Percentiles rank a stretch among this genome's conserved stretches.
phyloP scores from a whole-genome alignment of 2,797 vertebrate species.

The Taeniopygia guttata region DNA sequence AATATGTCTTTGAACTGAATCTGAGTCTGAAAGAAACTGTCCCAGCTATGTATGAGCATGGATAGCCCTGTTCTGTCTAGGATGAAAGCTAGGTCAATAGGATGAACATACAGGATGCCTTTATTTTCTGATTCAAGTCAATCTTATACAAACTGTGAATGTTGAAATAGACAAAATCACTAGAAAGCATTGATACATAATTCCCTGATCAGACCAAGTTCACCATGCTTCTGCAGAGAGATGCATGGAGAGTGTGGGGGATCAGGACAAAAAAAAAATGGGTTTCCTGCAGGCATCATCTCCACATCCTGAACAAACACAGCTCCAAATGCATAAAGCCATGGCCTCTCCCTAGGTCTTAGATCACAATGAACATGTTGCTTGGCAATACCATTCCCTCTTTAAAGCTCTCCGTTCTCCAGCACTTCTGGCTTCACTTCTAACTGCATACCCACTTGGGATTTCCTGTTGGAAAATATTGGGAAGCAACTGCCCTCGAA shows the following conservation, averaged over 20 bases:
- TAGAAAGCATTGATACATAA: not conserved
- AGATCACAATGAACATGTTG: not conserved
- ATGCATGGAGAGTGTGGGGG: not conserved
- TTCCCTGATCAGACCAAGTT: not conserved
- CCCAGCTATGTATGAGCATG: not conserved
- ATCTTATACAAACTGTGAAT: not conserved
- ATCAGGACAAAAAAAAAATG: no score
- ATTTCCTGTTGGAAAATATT: not conserved
- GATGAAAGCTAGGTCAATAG: not conserved
- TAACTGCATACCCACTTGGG: not conserved
- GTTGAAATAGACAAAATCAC: not conserved
- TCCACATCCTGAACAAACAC: not conserved
- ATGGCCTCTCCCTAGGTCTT: not conserved
- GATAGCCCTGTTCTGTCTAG: not conserved
- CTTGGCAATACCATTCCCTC: not conserved
- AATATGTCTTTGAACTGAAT: not conserved
- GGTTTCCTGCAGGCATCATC: not conserved
- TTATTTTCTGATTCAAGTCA: not conserved
- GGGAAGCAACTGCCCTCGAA: not conserved
- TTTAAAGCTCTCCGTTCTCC: not conserved
- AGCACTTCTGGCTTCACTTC: not conserved
- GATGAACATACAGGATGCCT: not conserved
- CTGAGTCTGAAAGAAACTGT: not conserved
- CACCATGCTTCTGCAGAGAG: fast-evolving
- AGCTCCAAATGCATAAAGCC: not conserved